Conservation (phyloP, 2,888 invertebrate genomes). For the Torymus auratus region DNA sequence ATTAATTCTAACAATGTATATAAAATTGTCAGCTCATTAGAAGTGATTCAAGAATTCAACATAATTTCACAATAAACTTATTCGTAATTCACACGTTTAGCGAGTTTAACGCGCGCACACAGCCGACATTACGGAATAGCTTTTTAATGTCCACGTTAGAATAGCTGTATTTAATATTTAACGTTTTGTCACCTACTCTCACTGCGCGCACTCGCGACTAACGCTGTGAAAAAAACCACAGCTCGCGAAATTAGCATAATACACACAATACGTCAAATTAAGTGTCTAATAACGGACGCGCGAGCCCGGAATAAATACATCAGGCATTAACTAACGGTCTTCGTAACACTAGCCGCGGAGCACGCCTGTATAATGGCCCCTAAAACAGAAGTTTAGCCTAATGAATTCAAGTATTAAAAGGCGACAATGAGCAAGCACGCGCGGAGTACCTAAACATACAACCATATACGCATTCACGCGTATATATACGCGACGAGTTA, state of each 20-base stretch:
- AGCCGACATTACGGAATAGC: not conserved
- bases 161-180: conserved; percentile 17
- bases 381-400: conserved; percentile 26
- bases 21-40: no score
- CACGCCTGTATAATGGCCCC: conserved; percentile 7
- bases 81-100: no score
- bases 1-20: no score
- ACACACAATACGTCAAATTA: conserved; percentile 39
- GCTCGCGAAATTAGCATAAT: conserved; percentile 12
- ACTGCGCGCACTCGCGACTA: not conserved
- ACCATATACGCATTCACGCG: not conserved
- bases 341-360: conserved; percentile 12
- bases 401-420: conserved; percentile 9
- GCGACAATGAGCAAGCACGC: no score
- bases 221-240: not conserved
- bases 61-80: no score
- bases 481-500: not conserved
- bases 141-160: conserved; percentile 18
- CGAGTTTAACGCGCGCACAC: not conserved
- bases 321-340: conserved; percentile 38
- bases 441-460: no score
- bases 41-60: no score
- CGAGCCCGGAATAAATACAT: conserved; percentile 31
- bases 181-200: not conserved
- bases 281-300: conserved; percentile 39